Base-by-base conservation (phyloP, 2,797 vertebrate genomes). In the Cyprinodon diabolis region DNA sequence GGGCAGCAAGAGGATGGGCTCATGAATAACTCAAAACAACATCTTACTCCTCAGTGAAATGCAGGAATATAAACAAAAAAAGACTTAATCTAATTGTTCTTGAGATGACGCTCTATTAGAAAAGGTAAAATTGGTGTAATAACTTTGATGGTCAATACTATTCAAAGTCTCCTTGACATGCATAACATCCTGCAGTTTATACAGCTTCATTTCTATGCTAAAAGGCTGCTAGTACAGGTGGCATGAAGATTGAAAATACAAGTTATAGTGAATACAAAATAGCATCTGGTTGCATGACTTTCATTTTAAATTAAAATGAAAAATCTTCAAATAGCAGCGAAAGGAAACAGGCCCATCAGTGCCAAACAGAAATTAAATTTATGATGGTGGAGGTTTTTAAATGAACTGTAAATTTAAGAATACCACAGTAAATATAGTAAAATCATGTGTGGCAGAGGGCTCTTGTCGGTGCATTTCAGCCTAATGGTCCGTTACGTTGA, bases 1-100 rank as follows among this genome's bases (percentile, higher is more conserved):
- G 66, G 73, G 79, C 77, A 83, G 78, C 57, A 75, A 65, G 74
- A 80, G 57, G 71, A 80, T 63, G 40, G 74, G 70, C 75, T 86
- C 2, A 8, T 90, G 77, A 86, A 91, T 91, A 66, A 90, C 87
- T 90, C 48, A 90, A 75, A 0, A 60, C 23, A 48, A 68, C 1
- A 48, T 79, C 73, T 82, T 77, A 69, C 78, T 86, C 63, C 68
- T 74, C 43, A 72, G 76, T 80, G 84, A 75, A 83, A 75, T 77
- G 78, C 72, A 74, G 77, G 73, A 65, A 63, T 37, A 63, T 43
- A 17, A 71, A 76, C 57, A 10, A 52, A 10, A 71, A 15, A 77
- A 66, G 47, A 48, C 68, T 17, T 3, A 51, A 11, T 63, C 23
- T 74, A 23, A 69, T 30, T 9, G 49, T 79, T 70, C 52, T 51